Evolutionary conservation across 2,888 invertebrate genomes (phyloP).

Genomic region (Noctua fimbriata): DNA sequence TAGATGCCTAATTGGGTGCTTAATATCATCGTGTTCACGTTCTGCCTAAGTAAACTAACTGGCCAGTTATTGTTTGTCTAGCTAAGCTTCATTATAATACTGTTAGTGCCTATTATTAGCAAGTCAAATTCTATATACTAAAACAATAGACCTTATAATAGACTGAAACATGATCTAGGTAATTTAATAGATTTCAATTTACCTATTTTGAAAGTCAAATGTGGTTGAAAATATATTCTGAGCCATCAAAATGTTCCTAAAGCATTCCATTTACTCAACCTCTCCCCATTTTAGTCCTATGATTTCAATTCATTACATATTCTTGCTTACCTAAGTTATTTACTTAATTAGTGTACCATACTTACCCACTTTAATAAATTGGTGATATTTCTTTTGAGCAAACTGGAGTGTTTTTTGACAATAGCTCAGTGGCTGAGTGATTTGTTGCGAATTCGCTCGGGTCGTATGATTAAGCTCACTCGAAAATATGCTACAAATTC

Average conservation of each 20-base stretch:
- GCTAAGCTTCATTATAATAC: neutral
- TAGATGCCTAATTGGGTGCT: neutral
- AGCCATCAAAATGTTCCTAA: neutral
- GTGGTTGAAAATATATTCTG: neutral
- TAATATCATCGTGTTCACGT: neutral
- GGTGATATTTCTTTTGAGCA: neutral
- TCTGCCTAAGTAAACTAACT: constrained; percentile 11
- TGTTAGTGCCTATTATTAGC: constrained; percentile 1
- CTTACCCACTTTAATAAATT: neutral
- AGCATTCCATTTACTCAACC: neutral
- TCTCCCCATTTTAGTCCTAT: neutral
- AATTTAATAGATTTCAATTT: neutral
- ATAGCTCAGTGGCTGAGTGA: neutral
- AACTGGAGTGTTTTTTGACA: neutral
- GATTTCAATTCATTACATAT: neutral
- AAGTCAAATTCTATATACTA: neutral
- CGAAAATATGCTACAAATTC: neutral
- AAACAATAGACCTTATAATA: neutral
- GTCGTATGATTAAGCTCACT: neutral
- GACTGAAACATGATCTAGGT: constrained; percentile 1
- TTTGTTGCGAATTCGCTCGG: neutral
- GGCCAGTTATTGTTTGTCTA: constrained; percentile 14
- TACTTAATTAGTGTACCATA: neutral
- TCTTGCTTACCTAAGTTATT: neutral
- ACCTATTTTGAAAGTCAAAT: neutral